Conservation (phyloP, 1,140 invertebrate genomes). For the Diorhabda carinulata region DNA sequence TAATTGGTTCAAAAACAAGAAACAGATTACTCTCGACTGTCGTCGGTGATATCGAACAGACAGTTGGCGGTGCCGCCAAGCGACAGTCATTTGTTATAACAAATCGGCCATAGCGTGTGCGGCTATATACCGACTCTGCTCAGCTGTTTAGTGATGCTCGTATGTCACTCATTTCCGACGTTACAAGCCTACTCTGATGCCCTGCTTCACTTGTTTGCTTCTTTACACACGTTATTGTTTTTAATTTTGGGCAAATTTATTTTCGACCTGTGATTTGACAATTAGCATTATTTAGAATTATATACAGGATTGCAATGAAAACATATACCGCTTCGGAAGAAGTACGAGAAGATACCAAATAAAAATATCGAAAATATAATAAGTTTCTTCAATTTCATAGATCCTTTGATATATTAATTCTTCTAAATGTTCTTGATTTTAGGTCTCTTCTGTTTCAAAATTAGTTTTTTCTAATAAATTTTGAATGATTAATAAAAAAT, state of each 20-base stretch:
- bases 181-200: constrained; percentile 35
- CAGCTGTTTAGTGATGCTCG: constrained; percentile 49
- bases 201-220: constrained; percentile 8
- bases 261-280: no score
- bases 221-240: constrained; percentile 18
- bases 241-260: not conserved
- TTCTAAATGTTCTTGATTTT: no score
- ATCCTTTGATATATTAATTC: no score
- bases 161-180: constrained; percentile 50
- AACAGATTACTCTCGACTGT: constrained; percentile 35
- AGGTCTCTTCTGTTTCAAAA: no score
- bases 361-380: no score
- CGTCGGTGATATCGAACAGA: constrained; percentile 29
- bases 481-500: no score
- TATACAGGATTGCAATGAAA: no score
- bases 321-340: no score
- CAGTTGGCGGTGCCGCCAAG: constrained; percentile 39
- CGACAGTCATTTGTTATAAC: constrained; percentile 47
- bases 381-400: no score
- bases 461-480: no score
- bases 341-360: no score
- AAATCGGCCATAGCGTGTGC: constrained; percentile 47
- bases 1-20: constrained; percentile 46
- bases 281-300: no score
- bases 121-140: constrained; percentile 45